Conservation (phyloP, 2,113 vertebrate genomes). For the Istiophorus platypterus region DNA sequence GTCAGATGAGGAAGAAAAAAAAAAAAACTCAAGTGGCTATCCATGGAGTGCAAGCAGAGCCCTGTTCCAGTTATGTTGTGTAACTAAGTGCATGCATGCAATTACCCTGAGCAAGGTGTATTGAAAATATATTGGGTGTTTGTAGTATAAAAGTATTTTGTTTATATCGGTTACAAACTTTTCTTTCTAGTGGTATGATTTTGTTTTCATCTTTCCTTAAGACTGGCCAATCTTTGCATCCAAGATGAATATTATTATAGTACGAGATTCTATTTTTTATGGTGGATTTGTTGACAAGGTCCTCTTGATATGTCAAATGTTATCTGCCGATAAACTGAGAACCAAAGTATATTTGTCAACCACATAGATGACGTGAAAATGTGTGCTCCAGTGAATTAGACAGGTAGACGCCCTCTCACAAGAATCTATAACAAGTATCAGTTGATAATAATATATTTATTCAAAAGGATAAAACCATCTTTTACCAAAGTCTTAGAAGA, state of each 20-base stretch:
- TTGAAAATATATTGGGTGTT: conserved; percentile 85
- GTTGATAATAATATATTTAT: neutral
- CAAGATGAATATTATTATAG: conserved; percentile 73
- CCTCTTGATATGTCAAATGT: conserved; percentile 70
- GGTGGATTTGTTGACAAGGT: conserved; percentile 69
- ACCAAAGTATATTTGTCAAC: conserved; percentile 84
- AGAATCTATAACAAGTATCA: conserved; percentile 20
- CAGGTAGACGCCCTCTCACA: neutral
- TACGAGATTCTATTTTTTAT: conserved; percentile 80
- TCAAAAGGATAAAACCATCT: neutral
- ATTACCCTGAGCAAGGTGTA: conserved; percentile 84
- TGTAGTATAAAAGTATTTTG: conserved; percentile 83
- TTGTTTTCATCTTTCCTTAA: conserved; percentile 72
- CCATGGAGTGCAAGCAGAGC: conserved; percentile 78
- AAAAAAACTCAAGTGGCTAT: conserved; percentile 50
- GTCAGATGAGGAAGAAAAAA: conserved; percentile 52
- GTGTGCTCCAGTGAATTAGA: conserved; percentile 78
- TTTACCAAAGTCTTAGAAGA: conserved; percentile 22
- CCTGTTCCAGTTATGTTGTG: conserved; percentile 79
- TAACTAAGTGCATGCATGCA: conserved; percentile 87
- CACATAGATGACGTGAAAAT: conserved; percentile 62
- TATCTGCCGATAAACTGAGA: conserved; percentile 74
- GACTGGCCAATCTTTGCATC: conserved; percentile 77
- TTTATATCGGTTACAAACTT: conserved; percentile 68
- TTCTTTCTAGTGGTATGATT: conserved; percentile 62